Percentiles rank a stretch among this genome's conserved stretches.
Evolutionary conservation across 2,797 vertebrate species (phyloP).

Genomic region (Champsocephalus esox): DNA sequence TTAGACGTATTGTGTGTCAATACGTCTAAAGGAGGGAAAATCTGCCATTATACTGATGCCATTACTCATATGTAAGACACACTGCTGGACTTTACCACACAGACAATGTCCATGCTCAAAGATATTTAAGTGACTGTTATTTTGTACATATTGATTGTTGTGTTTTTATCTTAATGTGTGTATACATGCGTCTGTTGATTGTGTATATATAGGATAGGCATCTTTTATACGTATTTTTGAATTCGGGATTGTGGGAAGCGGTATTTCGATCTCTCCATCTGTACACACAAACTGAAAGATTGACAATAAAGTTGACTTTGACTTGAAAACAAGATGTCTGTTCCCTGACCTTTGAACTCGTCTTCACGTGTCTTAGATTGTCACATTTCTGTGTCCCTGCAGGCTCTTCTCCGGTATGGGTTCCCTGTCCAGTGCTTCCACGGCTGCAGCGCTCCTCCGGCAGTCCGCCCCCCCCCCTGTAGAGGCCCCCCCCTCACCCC

Average conservation of each 20-base stretch:
- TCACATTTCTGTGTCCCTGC: slow-evolving; percentile 45
- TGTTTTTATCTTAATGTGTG: too few species aligned
- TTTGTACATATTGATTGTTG: too few species aligned
- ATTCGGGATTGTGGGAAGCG: too few species aligned
- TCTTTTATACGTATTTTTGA: too few species aligned
- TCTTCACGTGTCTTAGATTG: not conserved
- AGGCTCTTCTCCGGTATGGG: slow-evolving; percentile 98
- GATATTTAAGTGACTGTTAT: too few species aligned
- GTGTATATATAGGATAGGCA: too few species aligned
- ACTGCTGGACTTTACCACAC: too few species aligned
- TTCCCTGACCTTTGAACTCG: not conserved
- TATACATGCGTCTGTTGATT: too few species aligned
- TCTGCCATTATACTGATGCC: not conserved
- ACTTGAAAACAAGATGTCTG: not conserved
- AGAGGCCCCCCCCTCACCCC: slow-evolving; percentile 89
- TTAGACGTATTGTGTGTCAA: not conserved
- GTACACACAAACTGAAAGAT: too few species aligned
- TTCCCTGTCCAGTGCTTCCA: slow-evolving; percentile 95
- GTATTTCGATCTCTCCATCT: too few species aligned
- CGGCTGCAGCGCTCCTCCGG: slow-evolving; percentile 92
- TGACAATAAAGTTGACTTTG: too few species aligned
- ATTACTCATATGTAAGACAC: not conserved
- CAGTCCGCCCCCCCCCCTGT: slow-evolving; percentile 90
- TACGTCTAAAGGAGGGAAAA: not conserved
- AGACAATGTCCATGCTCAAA: too few species aligned